Percentiles rank a stretch among this genome's conserved stretches.
These are phyloP conservation scores for Polydrusus cervinus DNA, from an alignment of 2,888 invertebrate genomes.

Conservation along the genomic window DNA sequence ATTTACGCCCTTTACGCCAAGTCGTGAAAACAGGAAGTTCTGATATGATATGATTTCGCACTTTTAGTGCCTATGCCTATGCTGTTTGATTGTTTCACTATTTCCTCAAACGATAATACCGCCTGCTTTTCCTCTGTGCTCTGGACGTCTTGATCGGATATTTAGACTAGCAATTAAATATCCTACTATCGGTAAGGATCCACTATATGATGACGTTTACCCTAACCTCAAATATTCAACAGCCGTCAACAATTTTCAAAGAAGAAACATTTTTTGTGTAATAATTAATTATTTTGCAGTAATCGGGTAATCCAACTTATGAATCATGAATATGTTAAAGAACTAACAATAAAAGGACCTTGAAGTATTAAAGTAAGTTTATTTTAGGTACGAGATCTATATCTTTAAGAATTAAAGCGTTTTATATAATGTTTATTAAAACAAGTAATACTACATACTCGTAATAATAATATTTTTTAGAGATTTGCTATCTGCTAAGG, in stretches of 20 bases:
- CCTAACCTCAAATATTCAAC: neutral
- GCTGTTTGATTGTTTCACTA: too few relatives aligned
- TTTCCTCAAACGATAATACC: too few relatives aligned
- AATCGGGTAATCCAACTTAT: neutral
- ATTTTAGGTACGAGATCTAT: neutral
- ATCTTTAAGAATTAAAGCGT: neutral
- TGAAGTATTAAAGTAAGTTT: neutral
- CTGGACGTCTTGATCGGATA: too few relatives aligned
- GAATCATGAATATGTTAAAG: conserved; percentile 5
- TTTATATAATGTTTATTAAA: neutral
- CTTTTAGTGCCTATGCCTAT: too few relatives aligned
- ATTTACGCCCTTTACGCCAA: too few relatives aligned
- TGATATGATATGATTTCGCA: too few relatives aligned
- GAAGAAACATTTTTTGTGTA: neutral
- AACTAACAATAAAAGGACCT: conserved; percentile 2
- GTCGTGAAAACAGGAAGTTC: too few relatives aligned
- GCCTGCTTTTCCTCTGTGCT: too few relatives aligned
- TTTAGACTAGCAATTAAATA: neutral
- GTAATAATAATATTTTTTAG: neutral
- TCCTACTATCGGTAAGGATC: neutral
- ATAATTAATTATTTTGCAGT: neutral
- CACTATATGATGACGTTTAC: neutral
- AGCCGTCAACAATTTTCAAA: neutral
- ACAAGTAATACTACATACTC: neutral
- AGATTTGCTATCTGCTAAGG: neutral